A percentile compares a stretch with the other conserved stretches of the same genome.
phyloP scores from a whole-genome alignment of 2,113 vertebrate genomes.

The Xiphorhynchus elegans region DNA sequence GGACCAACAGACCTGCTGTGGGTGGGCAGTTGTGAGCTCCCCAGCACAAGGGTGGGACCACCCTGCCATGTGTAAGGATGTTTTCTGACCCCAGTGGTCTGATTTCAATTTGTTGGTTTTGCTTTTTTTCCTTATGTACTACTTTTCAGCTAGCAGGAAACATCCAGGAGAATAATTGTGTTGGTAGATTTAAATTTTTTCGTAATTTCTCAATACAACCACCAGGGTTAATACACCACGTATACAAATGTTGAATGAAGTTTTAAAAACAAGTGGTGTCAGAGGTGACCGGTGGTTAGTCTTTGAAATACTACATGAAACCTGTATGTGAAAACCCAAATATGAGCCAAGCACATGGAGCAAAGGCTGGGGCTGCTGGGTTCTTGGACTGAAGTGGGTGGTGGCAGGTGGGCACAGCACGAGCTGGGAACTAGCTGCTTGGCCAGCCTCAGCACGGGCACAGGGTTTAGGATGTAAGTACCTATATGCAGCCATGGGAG shows the following conservation, averaged over 20 bases:
- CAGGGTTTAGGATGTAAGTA: background rate
- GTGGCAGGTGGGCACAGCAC: rapidly evolving
- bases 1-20: background rate
- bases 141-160: background rate
- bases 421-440: rapidly evolving
- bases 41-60: background rate
- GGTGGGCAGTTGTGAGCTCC: background rate
- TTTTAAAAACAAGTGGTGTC: background rate
- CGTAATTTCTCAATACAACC: background rate
- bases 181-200: background rate
- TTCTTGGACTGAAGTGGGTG: background rate
- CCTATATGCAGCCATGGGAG: rapidly evolving
- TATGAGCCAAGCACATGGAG: background rate
- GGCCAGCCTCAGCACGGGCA: background rate
- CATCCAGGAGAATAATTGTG: background rate
- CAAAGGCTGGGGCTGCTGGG: background rate
- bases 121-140: background rate
- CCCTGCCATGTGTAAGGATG: background rate
- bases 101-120: background rate
- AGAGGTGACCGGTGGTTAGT: background rate
- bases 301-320: background rate
- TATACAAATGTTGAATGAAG: background rate
- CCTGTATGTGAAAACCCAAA: background rate
- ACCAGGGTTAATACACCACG: background rate
- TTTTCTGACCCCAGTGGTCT: background rate